Percentiles rank a stretch among this genome's conserved stretches.
These are phyloP conservation scores for Lottia gigantea DNA, from an alignment of 2,888 invertebrate genomes.

Conservation along the genomic window DNA sequence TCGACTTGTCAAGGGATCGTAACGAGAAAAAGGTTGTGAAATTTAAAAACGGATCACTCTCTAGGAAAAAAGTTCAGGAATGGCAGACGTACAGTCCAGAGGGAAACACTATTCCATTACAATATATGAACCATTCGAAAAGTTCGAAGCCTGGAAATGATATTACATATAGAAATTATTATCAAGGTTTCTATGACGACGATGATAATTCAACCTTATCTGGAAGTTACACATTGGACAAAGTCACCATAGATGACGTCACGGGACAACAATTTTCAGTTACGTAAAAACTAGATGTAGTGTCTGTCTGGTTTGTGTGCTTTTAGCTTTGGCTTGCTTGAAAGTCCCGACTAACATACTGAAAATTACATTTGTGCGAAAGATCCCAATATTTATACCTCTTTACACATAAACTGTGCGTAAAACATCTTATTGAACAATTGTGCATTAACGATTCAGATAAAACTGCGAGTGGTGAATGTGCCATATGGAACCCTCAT, in stretches of 20 bases:
- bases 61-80: not conserved
- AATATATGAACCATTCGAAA: not conserved
- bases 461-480: too few relatives aligned
- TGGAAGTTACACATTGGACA: conserved; percentile 51
- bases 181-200: conserved; percentile 38
- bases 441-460: too few relatives aligned
- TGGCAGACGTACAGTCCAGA: not conserved
- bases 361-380: too few relatives aligned
- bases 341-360: too few relatives aligned
- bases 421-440: too few relatives aligned
- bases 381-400: too few relatives aligned
- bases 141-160: not conserved
- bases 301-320: too few relatives aligned
- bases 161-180: not conserved
- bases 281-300: not conserved
- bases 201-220: conserved; percentile 58
- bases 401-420: too few relatives aligned
- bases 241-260: conserved; percentile 40
- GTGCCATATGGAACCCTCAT: too few relatives aligned
- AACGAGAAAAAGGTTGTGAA: not conserved
- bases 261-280: conserved; percentile 31
- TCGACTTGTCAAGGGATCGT: not conserved
- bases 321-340: too few relatives aligned
- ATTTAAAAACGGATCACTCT: not conserved
- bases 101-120: not conserved